phyloP scores from a whole-genome alignment of 2,113 vertebrate species.

The Pseudorasbora parva region DNA sequence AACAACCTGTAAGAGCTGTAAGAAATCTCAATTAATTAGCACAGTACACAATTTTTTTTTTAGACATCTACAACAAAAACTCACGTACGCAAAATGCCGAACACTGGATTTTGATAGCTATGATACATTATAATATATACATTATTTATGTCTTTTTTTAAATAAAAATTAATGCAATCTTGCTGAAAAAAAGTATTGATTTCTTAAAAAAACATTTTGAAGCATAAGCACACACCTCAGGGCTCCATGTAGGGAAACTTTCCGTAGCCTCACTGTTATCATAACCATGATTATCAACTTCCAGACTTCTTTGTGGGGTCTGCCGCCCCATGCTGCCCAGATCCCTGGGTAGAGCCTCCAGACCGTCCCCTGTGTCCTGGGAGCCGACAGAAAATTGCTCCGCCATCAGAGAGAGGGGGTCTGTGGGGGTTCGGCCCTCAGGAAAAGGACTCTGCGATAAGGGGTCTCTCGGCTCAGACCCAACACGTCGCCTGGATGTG shows the following conservation, averaged over 20 bases:
- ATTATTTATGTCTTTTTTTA: no score
- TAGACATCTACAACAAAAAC: no score
- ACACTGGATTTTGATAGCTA: no score
- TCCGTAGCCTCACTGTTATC: slow-evolving; percentile 79
- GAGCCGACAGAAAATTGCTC: slow-evolving; percentile 67
- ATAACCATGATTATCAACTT: slow-evolving; percentile 68
- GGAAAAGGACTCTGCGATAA: slow-evolving; percentile 48
- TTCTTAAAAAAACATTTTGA: not conserved
- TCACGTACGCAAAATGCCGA: no score
- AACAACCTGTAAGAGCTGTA: no score
- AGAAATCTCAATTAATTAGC: no score
- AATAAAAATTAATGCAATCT: not conserved
- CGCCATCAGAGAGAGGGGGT: slow-evolving; percentile 21
- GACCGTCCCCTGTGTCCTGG: slow-evolving; percentile 53
- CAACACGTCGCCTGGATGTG: slow-evolving; percentile 46
- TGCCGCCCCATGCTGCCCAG: slow-evolving; percentile 56
- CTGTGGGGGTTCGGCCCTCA: not conserved
- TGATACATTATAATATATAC: no score
- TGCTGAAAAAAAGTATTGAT: not conserved
- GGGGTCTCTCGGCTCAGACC: slow-evolving; percentile 42
- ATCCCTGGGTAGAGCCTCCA: slow-evolving; percentile 49
- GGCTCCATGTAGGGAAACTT: slow-evolving; percentile 84
- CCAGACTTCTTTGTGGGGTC: slow-evolving; percentile 65
- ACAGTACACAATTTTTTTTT: no score
- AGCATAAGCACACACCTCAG: slow-evolving; percentile 79